Evolutionary conservation across 2,888 invertebrate species (phyloP), one percentile per base, ranked within the genome.

Genomic region (Autographa pulchrina): DNA sequence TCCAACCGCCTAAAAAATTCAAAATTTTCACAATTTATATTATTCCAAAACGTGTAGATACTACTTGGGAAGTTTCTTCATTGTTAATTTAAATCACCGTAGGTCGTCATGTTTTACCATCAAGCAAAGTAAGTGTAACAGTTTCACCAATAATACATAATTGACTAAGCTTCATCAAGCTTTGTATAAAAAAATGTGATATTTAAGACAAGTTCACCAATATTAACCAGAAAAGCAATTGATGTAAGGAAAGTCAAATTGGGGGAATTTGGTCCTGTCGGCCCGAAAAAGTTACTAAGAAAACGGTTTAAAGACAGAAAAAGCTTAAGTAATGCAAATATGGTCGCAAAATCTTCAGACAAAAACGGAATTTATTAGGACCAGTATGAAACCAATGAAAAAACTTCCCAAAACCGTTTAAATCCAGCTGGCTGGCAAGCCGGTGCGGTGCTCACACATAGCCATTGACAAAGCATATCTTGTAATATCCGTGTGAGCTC

Each of bases 391-490:
- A 68, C 31, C 20, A 75, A 76, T 75, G 82, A 83, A 82, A 82
- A 83, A 85, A 82, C 83, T 85, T 86, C 84, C 86, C 67, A 61
- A 32, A 67, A 78, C 71, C 68, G 90, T 92, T 93, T 92, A 93
- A 92, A 93, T 92, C 92, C 91, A 92, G 92, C 91, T 83, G 88
- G 82, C 90, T 89, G 92, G 91, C 90, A 88, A 90, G 90, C 90
- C 80, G 86, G 89, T 85, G 87, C 77, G 87, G 88, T 87, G 89
- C 88, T 95, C 92, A 96, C 89, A 95, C 93, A 92, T 94, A 94
- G 94, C 95, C 96, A 94, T 96, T 96, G 92, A 96, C 96, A 96
- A 96, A 96, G 96, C 96, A 96, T 86, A 96, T 96, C 94, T 96
- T 96, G 94, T 96, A 96, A 95, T 96, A 96, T 90, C 94, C 95